These are phyloP conservation scores for Drosophila pseudoobscura DNA, from an alignment of 1,140 invertebrate genomes.

Conservation along the genomic window DNA sequence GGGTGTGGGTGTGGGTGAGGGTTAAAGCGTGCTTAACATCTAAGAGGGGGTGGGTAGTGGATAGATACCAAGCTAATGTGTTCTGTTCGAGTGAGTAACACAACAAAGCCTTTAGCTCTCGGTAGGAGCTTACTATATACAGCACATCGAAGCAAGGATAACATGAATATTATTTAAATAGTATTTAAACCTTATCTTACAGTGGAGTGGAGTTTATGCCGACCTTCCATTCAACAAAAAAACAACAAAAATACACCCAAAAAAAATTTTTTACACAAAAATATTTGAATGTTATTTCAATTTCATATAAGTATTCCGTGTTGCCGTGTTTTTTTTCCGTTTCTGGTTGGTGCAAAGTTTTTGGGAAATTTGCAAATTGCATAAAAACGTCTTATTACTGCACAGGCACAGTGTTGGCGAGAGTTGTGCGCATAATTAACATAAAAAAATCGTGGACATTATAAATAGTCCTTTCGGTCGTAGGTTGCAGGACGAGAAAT, in stretches of 20 bases:
- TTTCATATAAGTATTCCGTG: neutral
- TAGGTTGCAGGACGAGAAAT: slow-evolving; percentile 50
- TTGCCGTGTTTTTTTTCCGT: neutral
- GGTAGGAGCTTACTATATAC: slow-evolving; percentile 14
- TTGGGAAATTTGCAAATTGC: neutral
- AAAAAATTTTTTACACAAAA: too few species aligned
- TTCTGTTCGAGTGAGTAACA: slow-evolving; percentile 12
- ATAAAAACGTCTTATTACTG: slow-evolving; percentile 17
- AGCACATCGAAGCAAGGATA: slow-evolving; percentile 20
- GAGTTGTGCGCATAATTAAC: slow-evolving; percentile 54
- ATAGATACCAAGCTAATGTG: slow-evolving; percentile 18
- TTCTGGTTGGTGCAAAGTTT: neutral
- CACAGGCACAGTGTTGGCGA: neutral
- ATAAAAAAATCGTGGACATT: slow-evolving; percentile 34
- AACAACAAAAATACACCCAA: neutral
- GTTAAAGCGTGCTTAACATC: slow-evolving; percentile 36
- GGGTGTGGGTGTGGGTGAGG: slow-evolving; percentile 4
- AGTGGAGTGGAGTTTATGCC: too few species aligned
- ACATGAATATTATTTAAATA: neutral
- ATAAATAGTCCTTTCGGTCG: slow-evolving; percentile 52
- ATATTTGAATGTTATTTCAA: too few species aligned
- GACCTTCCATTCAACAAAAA: neutral
- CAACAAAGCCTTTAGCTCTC: slow-evolving; percentile 26
- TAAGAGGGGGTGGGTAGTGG: too few species aligned
- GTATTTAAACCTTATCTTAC: slow-evolving; percentile 10